Percentiles rank a stretch among this genome's conserved stretches.
Evolutionary conservation across 2,888 invertebrate genomes (phyloP).

Genomic region (Antheraea yamamai): DNA sequence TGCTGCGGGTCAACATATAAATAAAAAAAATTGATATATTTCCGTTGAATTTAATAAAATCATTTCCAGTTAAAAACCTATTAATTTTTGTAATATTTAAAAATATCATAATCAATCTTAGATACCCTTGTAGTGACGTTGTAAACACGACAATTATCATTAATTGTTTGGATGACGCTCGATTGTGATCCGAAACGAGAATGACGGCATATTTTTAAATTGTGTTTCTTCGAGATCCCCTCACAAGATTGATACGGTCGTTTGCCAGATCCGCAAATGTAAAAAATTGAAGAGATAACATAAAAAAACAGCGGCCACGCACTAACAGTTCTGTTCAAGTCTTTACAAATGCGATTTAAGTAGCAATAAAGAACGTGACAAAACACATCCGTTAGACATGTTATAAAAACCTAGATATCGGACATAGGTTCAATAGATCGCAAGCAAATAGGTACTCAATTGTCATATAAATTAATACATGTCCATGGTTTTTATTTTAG

Average conservation of each 20-base stretch:
- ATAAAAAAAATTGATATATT: not conserved
- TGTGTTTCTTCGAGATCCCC: constrained; percentile 29
- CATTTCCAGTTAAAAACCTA: not conserved
- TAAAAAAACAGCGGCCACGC: constrained; percentile 18
- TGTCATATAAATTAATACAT: not conserved
- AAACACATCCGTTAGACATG: constrained; percentile 10
- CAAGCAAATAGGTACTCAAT: not conserved
- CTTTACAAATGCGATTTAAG: constrained; percentile 10
- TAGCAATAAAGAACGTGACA: constrained; percentile 14
- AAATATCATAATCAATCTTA: not conserved
- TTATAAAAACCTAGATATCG: not conserved
- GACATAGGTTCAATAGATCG: not conserved
- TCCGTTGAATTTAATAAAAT: not conserved
- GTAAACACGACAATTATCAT: not conserved
- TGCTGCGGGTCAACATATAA: not conserved
- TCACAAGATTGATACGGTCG: constrained; percentile 35
- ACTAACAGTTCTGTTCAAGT: constrained; percentile 12
- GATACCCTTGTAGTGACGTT: not conserved
- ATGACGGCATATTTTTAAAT: constrained; percentile 39
- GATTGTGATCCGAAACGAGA: constrained; percentile 16
- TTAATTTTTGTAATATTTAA: not conserved
- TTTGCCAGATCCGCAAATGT: constrained; percentile 29
- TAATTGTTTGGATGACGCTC: not conserved
- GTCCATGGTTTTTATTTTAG: not conserved
- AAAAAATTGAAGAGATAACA: constrained; percentile 24